Evolutionary conservation across 2,888 invertebrate genomes (phyloP).

Genomic region (Andricus quercusramuli): DNA sequence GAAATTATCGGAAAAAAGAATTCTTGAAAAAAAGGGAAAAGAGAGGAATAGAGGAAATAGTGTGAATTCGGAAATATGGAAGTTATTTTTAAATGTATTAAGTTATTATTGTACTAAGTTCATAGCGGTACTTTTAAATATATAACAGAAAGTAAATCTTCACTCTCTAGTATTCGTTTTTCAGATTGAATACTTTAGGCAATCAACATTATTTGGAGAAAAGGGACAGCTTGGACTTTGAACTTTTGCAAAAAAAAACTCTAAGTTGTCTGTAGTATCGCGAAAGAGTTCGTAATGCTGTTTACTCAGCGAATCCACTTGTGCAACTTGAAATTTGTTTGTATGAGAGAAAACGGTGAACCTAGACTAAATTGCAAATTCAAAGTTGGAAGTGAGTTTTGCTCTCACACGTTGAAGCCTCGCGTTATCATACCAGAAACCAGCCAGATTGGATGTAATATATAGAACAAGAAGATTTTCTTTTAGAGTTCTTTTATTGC

Average conservation of each 20-base stretch:
- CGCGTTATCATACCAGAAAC: neutral
- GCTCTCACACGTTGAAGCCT: neutral
- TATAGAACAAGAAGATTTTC: slow-evolving; percentile 13
- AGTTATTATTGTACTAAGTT: too few species aligned
- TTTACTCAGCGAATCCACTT: slow-evolving; percentile 62
- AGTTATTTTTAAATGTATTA: too few species aligned
- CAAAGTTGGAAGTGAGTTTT: slow-evolving; percentile 24
- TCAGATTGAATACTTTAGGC: neutral
- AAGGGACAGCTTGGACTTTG: neutral
- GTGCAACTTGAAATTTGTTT: slow-evolving; percentile 60
- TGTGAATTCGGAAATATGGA: too few species aligned
- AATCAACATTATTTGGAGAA: neutral
- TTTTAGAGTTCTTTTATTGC: neutral
- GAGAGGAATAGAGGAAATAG: too few species aligned
- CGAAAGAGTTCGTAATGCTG: slow-evolving; percentile 61
- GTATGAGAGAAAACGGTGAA: slow-evolving; percentile 39
- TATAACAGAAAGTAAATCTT: too few species aligned
- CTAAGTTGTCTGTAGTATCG: slow-evolving; percentile 9
- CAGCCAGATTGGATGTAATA: slow-evolving; percentile 10
- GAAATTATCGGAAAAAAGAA: too few species aligned
- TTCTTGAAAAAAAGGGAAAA: too few species aligned
- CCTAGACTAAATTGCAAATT: slow-evolving; percentile 23
- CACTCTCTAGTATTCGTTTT: too few species aligned
- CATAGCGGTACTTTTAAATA: too few species aligned
- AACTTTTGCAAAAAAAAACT: neutral